Conservation (phyloP, 2,797 vertebrate species). For the Myotis myotis region DNA sequence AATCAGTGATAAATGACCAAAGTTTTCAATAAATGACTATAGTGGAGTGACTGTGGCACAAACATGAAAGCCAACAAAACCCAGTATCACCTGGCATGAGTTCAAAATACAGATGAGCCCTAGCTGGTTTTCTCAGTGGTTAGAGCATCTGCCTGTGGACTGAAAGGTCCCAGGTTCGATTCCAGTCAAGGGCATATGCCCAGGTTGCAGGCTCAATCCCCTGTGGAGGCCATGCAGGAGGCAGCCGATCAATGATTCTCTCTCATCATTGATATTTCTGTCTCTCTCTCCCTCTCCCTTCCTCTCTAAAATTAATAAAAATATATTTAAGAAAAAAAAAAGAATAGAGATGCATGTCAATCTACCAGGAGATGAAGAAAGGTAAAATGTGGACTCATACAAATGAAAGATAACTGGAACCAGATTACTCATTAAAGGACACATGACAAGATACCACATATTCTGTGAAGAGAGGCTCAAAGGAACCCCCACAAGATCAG, state of each 20-base stretch:
- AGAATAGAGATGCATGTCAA: neutral
- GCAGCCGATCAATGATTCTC: too few relatives aligned
- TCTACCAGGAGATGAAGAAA: neutral
- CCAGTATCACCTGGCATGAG: neutral
- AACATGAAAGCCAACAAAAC: neutral
- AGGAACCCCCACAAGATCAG: neutral
- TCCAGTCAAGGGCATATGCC: too few relatives aligned
- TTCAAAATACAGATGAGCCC: neutral
- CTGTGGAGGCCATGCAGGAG: too few relatives aligned
- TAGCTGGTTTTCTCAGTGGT: too few relatives aligned
- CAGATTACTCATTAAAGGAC: neutral
- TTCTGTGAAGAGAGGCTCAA: neutral
- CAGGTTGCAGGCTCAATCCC: too few relatives aligned
- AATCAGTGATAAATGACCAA: neutral
- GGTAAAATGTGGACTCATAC: neutral
- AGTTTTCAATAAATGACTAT: neutral
- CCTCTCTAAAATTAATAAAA: too few relatives aligned
- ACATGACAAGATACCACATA: neutral
- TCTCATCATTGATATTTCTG: too few relatives aligned
- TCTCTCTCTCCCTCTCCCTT: too few relatives aligned
- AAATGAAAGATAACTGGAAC: neutral
- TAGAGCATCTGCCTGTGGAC: too few relatives aligned
- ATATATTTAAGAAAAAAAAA: too few relatives aligned
- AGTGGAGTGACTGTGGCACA: neutral
- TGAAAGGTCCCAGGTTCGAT: too few relatives aligned